Evolutionary conservation across 2,797 vertebrate genomes (phyloP), one percentile per base, ranked within the genome.

Genomic region (Cossypha dichroa): DNA sequence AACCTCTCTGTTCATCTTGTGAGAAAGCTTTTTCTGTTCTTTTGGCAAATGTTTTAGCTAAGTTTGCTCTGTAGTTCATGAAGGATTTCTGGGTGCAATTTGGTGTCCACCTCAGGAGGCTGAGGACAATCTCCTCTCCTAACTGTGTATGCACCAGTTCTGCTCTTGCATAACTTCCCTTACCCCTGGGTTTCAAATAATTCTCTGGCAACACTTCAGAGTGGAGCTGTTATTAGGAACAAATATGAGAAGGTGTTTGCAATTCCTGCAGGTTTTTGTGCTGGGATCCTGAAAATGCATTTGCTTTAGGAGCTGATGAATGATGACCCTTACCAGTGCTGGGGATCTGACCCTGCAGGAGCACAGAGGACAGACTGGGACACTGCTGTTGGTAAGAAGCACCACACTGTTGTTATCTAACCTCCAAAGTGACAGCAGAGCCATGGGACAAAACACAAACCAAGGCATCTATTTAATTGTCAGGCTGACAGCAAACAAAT

Each of bases 271-370:
- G 67, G 31, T 56, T 56, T 85, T 64, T 31, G 13, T 33, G 41
- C 77, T 4, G 5, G 29, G 26, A 67, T 67, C 38, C 36, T 1
- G 6, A 22, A 75, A 38, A 45, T 0, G 15, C 5, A 0, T 52
- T 74, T 66, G 10, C 28, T 41, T 64, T 43, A 40, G 76, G 46
- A 85, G 20, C 21, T 56, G 67, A 18, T 31, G 41, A 28, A 19
- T 18, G 41, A 10, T 4, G 54, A n/a, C 33, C 36, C 12, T 34
- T 4, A 10, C 18, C 6, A 10, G 23, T 20, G 48, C 87, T 21
- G 29, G 10, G 40, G 64, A 31, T 40, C 70, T 68, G 51, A 52
- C 67, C 15, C 62, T 38, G 60, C 46, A 40, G 70, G 26, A 73
- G 9, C 3, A 7, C 9, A 5, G 31, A 6, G 59, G 33, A 11